Percentiles rank a stretch among this genome's conserved stretches.
These are phyloP conservation scores for Bungarus multicinctus DNA, from an alignment of 2,113 vertebrate species.

Conservation along the genomic window DNA sequence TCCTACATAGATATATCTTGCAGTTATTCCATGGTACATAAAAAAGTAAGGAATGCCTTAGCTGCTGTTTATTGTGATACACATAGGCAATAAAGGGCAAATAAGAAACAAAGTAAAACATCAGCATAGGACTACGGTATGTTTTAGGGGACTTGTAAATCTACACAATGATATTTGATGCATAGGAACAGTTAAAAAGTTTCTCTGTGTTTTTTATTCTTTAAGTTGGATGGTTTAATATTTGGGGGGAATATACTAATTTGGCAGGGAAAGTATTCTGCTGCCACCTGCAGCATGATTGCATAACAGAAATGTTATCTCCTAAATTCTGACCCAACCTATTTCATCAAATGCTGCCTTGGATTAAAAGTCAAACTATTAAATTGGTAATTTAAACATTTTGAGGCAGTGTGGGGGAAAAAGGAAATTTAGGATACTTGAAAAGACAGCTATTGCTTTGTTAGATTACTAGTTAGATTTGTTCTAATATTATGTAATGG, in stretches of 20 bases:
- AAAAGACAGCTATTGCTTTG: background rate
- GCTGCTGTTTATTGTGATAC: background rate
- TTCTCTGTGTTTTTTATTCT: background rate
- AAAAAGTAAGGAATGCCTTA: background rate
- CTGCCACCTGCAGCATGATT: slow-evolving; percentile 27
- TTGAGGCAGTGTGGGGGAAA: too few species aligned
- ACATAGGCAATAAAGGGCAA: background rate
- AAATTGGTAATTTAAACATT: background rate
- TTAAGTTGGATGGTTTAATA: background rate
- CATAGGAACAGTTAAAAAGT: background rate
- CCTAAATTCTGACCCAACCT: background rate
- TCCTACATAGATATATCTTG: background rate
- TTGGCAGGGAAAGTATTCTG: slow-evolving; percentile 6
- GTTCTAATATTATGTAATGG: background rate
- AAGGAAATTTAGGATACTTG: background rate
- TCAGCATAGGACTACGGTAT: background rate
- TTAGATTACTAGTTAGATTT: background rate
- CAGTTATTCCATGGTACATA: background rate
- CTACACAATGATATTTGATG: background rate
- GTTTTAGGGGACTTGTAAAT: background rate
- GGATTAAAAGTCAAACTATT: background rate
- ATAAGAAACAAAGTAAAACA: background rate
- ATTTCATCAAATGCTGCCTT: background rate
- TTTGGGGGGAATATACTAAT: background rate
- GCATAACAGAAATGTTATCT: background rate